Percentiles rank a stretch among this genome's conserved stretches.
phyloP scores from a whole-genome alignment of 2,797 vertebrate genomes.

The Cetoscarus ocellatus region DNA sequence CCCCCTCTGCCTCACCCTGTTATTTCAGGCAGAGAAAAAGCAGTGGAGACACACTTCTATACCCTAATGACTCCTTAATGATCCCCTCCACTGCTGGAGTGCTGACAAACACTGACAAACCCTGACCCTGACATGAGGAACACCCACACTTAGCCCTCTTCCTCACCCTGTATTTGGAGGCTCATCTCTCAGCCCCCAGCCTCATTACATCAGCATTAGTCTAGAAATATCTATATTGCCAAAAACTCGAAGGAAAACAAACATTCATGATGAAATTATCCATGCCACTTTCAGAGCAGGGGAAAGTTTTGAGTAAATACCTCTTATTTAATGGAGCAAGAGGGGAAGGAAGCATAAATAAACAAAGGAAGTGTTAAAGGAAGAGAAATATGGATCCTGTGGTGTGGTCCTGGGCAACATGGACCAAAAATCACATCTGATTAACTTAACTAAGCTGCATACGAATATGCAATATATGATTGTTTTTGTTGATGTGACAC shows the following conservation, averaged over 20 bases:
- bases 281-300: constrained; percentile 49
- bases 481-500: too few species aligned
- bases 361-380: constrained; percentile 53
- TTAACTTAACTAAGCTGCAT: too few species aligned
- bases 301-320: constrained; percentile 59
- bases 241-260: constrained; percentile 57
- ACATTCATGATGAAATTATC: constrained; percentile 64
- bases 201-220: constrained; percentile 49
- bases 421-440: constrained; percentile 48
- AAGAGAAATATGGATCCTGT: constrained; percentile 3
- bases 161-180: constrained; percentile 63
- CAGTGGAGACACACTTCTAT: constrained; percentile 64
- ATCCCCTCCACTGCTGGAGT: constrained; percentile 61
- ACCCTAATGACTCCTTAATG: constrained; percentile 81
- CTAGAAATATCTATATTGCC: constrained; percentile 36
- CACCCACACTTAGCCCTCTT: constrained; percentile 64
- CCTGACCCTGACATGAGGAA: constrained; percentile 74
- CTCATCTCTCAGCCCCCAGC: constrained; percentile 65
- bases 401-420: constrained; percentile 1
- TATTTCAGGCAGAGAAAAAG: constrained; percentile 53
- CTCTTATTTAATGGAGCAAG: constrained; percentile 57
- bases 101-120: constrained; percentile 75
- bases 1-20: constrained; percentile 59
- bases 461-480: too few species aligned
- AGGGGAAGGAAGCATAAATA: constrained; percentile 41